A percentile compares a stretch with the other conserved stretches of the same genome.
Evolutionary conservation across 2,888 invertebrate genomes (phyloP).

Genomic region (Andrena trimmerana): DNA sequence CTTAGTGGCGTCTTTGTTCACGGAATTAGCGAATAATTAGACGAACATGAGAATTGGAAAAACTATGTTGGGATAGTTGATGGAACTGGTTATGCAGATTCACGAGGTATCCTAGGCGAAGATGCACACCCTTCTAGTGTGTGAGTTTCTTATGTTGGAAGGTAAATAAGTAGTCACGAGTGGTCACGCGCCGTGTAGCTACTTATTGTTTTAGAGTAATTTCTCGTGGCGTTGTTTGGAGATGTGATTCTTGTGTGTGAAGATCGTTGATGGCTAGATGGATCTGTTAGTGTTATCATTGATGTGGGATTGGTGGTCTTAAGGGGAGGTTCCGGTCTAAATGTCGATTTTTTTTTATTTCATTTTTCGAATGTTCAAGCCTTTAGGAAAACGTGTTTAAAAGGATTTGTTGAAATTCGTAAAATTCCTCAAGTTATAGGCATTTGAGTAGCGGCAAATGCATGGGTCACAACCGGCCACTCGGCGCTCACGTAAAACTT

Average conservation of each 20-base stretch:
- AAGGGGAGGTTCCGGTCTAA: no score
- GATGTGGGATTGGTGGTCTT: no score
- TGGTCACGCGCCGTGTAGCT: background rate
- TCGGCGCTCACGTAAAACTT: no score
- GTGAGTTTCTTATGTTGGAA: conserved; percentile 14
- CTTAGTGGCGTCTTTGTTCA: background rate
- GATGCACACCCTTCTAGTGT: background rate
- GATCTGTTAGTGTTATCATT: background rate
- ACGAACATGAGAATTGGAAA: conserved; percentile 23
- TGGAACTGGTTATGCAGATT: background rate
- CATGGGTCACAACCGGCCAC: no score
- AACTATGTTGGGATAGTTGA: background rate
- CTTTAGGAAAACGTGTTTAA: no score
- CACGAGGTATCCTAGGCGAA: background rate
- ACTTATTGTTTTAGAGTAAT: conserved; percentile 2
- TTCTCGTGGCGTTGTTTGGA: background rate
- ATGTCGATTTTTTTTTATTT: no score
- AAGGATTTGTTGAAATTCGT: no score
- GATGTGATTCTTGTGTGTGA: background rate
- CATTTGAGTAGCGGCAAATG: no score
- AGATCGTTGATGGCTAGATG: background rate
- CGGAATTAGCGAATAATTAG: conserved; percentile 10
- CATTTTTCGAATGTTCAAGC: no score
- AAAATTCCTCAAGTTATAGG: no score
- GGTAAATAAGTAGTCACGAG: conserved; percentile 21